phyloP scores from a whole-genome alignment of 2,888 invertebrate genomes.

The Kryphioiulus occultus region DNA sequence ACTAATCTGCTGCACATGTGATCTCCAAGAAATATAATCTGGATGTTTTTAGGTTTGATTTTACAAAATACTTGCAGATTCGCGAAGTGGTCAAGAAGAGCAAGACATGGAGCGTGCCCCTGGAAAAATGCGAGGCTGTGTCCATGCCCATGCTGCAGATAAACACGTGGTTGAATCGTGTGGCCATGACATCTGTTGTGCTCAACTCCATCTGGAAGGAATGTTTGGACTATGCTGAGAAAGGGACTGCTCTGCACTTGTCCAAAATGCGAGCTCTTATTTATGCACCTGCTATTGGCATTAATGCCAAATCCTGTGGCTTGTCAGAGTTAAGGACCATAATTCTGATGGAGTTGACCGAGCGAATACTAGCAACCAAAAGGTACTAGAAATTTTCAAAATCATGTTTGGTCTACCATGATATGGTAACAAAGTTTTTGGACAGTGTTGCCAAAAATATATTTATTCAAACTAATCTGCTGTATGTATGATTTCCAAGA shows the following conservation, averaged over 20 bases:
- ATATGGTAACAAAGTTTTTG: too few relatives aligned
- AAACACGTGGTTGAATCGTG: background rate
- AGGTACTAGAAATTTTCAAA: background rate
- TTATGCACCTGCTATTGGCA: background rate
- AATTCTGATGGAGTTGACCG: background rate
- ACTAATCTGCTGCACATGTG: too few relatives aligned
- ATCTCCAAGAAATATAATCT: too few relatives aligned
- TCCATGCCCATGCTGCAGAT: background rate
- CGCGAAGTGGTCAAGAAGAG: background rate
- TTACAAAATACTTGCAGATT: background rate
- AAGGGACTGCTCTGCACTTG: background rate
- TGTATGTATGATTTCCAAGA: too few relatives aligned
- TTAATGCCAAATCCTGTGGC: background rate
- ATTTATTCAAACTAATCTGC: too few relatives aligned
- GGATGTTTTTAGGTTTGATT: too few relatives aligned
- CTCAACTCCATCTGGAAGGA: background rate
- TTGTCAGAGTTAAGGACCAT: background rate
- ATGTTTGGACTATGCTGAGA: background rate
- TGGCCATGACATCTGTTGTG: background rate
- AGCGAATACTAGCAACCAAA: background rate
- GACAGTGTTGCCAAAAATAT: too few relatives aligned
- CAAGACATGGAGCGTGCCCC: background rate
- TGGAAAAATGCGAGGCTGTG: background rate
- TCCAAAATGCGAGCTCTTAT: background rate
- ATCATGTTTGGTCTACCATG: too few relatives aligned